Evolutionary conservation across 2,888 invertebrate species (phyloP).

Genomic region (Ectemnius lituratus): DNA sequence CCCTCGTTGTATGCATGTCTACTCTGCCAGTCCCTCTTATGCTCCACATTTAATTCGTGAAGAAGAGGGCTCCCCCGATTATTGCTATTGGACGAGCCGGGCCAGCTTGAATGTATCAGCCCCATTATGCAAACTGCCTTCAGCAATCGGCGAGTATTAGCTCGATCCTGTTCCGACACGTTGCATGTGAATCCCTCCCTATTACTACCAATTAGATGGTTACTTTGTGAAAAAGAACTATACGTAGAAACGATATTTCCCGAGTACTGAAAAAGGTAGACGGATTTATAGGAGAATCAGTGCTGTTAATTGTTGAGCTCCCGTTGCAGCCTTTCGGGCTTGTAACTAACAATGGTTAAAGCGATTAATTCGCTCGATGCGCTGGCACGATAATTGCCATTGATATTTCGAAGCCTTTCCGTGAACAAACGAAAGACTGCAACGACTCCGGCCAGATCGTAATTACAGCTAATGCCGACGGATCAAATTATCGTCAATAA

Average conservation of each 20-base stretch:
- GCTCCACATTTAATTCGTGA: conserved; percentile 27
- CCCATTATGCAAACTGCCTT: conserved; percentile 28
- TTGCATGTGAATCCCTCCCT: neutral
- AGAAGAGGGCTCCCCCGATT: neutral
- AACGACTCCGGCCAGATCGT: neutral
- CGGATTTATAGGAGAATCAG: too few relatives aligned
- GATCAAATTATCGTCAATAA: conserved; percentile 3
- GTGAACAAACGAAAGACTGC: neutral
- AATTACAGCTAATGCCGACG: neutral
- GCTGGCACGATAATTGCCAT: too few relatives aligned
- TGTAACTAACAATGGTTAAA: too few relatives aligned
- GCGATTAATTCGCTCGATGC: too few relatives aligned
- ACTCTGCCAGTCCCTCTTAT: neutral
- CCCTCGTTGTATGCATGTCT: too few relatives aligned
- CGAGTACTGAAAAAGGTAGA: too few relatives aligned
- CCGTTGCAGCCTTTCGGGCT: too few relatives aligned
- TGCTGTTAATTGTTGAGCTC: too few relatives aligned
- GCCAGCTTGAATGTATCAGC: neutral
- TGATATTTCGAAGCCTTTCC: too few relatives aligned
- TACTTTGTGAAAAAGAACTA: too few relatives aligned
- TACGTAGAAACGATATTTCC: too few relatives aligned
- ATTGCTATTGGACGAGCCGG: conserved; percentile 13
- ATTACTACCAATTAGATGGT: too few relatives aligned
- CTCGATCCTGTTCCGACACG: neutral
- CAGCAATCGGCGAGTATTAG: conserved; percentile 26